Evolutionary conservation across 2,888 invertebrate species (phyloP).

Genomic region (Ditula angustiorana): DNA sequence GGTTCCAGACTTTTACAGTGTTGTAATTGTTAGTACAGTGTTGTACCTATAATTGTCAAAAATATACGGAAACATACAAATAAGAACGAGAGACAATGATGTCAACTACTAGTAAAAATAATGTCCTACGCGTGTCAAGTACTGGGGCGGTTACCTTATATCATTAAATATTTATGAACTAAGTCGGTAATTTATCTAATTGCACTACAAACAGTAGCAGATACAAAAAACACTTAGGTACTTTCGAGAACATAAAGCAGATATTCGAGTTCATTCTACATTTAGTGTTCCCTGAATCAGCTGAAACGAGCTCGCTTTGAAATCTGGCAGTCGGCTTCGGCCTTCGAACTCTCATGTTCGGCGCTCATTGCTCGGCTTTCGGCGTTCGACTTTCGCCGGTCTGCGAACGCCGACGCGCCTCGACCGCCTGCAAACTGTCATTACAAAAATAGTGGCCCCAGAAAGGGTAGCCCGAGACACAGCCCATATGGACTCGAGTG

Average conservation of each 20-base stretch:
- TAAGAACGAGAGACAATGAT: no score
- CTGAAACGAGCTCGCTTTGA: background rate
- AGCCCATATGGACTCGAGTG: constrained; percentile 74
- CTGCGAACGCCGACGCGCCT: constrained; percentile 12
- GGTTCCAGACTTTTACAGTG: no score
- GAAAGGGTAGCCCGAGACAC: constrained; percentile 81
- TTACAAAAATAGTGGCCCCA: constrained; percentile 82
- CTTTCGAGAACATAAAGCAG: background rate
- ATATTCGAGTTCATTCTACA: background rate
- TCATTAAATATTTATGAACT: no score
- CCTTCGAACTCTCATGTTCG: constrained; percentile 11
- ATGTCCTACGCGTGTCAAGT: no score
- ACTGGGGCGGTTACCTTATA: no score
- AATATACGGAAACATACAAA: no score
- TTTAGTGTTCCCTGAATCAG: constrained; percentile 7
- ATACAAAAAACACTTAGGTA: background rate
- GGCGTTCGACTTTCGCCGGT: constrained; percentile 4
- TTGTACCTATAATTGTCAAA: no score
- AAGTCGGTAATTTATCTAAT: no score
- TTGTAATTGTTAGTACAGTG: no score
- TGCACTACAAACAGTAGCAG: no score
- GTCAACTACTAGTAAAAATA: no score
- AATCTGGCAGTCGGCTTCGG: background rate
- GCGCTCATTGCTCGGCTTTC: constrained; percentile 3
- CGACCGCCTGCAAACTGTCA: constrained; percentile 78